phyloP scores from a whole-genome alignment of 2,797 vertebrate genomes.

The Holocentrus rufus region DNA sequence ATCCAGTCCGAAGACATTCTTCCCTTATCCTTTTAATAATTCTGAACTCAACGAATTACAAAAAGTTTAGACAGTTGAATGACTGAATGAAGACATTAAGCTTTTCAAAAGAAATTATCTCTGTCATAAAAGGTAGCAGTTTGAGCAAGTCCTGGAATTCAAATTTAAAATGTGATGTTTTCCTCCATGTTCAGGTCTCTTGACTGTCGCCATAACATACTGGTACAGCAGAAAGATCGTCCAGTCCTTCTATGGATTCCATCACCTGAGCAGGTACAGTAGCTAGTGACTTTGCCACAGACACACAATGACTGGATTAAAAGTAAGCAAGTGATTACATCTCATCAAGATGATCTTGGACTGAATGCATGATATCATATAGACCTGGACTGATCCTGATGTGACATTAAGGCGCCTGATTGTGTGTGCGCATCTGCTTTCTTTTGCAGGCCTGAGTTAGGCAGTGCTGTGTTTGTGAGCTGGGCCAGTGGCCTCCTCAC shows the following conservation, averaged over 20 bases:
- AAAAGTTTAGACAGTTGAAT: too few species aligned
- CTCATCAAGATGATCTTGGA: background rate
- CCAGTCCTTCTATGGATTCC: slow-evolving; percentile 30
- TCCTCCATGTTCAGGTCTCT: slow-evolving; percentile 64
- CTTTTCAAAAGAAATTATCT: too few species aligned
- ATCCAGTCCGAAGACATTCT: too few species aligned
- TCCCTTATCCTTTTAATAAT: too few species aligned
- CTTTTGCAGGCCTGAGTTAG: slow-evolving; percentile 86
- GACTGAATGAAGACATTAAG: too few species aligned
- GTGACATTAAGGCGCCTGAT: too few species aligned
- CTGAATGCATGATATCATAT: background rate
- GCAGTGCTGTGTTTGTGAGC: slow-evolving; percentile 89
- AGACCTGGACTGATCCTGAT: too few species aligned
- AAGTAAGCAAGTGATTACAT: background rate
- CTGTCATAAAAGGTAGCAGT: too few species aligned
- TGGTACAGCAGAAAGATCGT: slow-evolving; percentile 75
- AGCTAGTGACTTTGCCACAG: background rate
- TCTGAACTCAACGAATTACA: too few species aligned
- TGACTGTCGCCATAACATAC: slow-evolving; percentile 71
- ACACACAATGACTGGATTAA: background rate
- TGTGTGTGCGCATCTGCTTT: background rate
- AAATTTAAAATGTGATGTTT: background rate
- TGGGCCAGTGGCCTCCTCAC: slow-evolving; percentile 87
- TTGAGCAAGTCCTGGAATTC: background rate
- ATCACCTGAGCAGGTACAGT: slow-evolving; percentile 53